Conservation (phyloP, 2,888 invertebrate species). For the Hipparchia semele region DNA sequence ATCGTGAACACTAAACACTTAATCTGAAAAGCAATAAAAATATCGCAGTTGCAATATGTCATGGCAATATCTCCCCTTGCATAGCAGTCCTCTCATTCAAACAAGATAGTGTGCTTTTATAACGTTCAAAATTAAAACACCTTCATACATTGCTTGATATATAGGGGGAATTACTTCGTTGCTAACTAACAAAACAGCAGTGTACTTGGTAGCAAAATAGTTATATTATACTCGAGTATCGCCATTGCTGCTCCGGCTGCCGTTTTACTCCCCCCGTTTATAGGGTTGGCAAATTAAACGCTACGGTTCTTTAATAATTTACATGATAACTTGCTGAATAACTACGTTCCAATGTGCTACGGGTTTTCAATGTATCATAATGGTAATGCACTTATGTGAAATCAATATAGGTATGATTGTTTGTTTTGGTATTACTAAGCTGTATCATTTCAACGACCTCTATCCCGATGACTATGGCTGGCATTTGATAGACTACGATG, state of each 20-base stretch:
- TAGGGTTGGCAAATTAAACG: conserved; percentile 9
- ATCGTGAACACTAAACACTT: background rate
- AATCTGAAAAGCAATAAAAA: conserved; percentile 29
- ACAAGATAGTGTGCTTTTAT: background rate
- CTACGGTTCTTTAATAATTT: background rate
- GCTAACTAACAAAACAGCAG: conserved; percentile 26
- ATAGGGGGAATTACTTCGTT: conserved; percentile 18
- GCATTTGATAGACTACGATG: too few relatives aligned
- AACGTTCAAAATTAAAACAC: conserved; percentile 1
- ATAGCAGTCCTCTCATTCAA: background rate
- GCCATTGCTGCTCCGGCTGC: conserved; percentile 51
- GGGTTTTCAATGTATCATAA: too few relatives aligned
- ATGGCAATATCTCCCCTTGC: conserved; percentile 24
- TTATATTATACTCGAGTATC: conserved; percentile 42
- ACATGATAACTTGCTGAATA: background rate
- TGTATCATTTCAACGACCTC: too few relatives aligned
- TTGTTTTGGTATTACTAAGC: too few relatives aligned
- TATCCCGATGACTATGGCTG: too few relatives aligned
- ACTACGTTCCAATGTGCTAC: background rate
- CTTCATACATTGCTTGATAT: conserved; percentile 29
- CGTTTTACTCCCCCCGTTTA: conserved; percentile 46
- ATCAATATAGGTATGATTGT: too few relatives aligned
- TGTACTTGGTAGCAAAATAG: conserved; percentile 27
- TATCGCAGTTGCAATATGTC: conserved; percentile 33
- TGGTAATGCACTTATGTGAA: too few relatives aligned